Evolutionary conservation across 2,797 vertebrate genomes (phyloP), one percentile per base, ranked within the genome.

Genomic region (Chloroceryle inda): DNA sequence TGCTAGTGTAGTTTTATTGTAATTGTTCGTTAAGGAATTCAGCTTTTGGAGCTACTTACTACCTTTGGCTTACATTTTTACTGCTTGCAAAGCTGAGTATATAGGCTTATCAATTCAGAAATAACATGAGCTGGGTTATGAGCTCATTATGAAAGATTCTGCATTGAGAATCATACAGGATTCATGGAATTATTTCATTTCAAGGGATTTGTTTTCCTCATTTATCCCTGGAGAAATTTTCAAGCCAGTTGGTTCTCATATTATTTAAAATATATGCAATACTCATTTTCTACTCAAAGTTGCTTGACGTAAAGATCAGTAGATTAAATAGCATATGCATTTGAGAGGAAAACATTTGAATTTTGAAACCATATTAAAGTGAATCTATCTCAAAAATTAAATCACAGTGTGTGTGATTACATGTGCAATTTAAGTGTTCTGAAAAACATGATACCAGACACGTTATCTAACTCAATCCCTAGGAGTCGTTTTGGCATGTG

Each of bases 361-460:
- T 89, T 84, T 94, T 31, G 33, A 90, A 85, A 50, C 7, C 13
- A 26, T 53, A 79, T 47, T 78, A 29, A 82, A 93, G 40, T 53
- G 52, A 83, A 29, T 76, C 52, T 29, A 77, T 64, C 62, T 95
- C 12, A 84, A 91, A 92, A 88, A 94, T 82, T 61, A 94, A n/a
- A 67, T 86, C 53, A 62, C 24, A 19, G 2, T 63, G 18, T 74
- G 53, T 69, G 69, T 69, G 53, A 76, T 91, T 85, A 45, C 23
- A 68, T 5, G 3, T 92, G 35, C 52, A 96, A 92, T 69, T 92
- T 94, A 93, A 97, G 85, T 96, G 71, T 95, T 94, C 89, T 96
- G 87, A 83, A 84, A 76, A 80, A 95, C 91, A 66, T 72, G 63
- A 96, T 85, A 18, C 23, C 50, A 77, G 73, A 64, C 87, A 88